A percentile compares a stretch with the other conserved stretches of the same genome.
Evolutionary conservation across 2,797 vertebrate species (phyloP).

Genomic region (Hemitrygon akajei): DNA sequence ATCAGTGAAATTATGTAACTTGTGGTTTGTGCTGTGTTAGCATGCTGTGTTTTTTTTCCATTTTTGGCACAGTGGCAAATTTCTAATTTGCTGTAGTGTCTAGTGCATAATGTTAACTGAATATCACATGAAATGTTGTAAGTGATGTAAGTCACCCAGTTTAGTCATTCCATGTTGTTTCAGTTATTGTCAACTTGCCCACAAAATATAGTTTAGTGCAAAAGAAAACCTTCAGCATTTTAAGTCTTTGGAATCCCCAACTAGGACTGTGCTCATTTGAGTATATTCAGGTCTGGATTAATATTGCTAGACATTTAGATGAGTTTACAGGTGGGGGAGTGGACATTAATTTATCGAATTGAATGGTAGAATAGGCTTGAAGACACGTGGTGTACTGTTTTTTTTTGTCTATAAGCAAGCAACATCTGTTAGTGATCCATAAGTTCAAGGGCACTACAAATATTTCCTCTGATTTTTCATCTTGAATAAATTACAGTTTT

Average conservation of each 20-base stretch:
- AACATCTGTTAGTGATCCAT: no score
- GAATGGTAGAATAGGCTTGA: no score
- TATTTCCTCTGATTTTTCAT: neutral
- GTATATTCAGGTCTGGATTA: no score
- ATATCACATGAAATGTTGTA: neutral
- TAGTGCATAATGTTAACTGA: neutral
- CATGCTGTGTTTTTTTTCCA: neutral
- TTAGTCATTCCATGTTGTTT: neutral
- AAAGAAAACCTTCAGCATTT: no score
- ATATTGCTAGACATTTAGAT: no score
- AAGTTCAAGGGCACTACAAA: neutral
- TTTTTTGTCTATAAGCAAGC: no score
- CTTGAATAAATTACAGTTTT: neutral
- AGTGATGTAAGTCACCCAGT: neutral
- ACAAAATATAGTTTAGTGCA: no score
- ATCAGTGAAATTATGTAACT: neutral
- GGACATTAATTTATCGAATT: no score
- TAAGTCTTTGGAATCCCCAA: no score
- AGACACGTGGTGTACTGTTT: no score
- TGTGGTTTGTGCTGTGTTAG: neutral
- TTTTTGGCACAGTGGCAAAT: neutral
- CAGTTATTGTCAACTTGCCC: neutral
- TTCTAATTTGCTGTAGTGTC: neutral
- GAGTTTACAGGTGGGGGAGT: no score
- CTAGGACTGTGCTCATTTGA: no score